phyloP scores from a whole-genome alignment of 2,888 invertebrate genomes.

The Apamea epomidion region DNA sequence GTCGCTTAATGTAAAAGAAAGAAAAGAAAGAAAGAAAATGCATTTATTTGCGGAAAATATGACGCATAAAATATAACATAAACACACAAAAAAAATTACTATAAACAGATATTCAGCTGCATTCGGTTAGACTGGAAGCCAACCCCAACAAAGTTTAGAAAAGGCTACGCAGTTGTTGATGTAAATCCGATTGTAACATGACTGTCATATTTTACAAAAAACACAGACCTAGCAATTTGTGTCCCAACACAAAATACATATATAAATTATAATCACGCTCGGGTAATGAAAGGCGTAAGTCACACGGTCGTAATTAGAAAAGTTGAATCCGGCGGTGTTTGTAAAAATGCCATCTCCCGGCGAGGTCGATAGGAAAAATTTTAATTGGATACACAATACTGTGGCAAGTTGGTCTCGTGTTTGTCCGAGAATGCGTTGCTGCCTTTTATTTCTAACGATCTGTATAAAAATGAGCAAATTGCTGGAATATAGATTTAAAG shows the following conservation, averaged over 20 bases:
- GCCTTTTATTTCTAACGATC: constrained; percentile 13
- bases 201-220: not conserved
- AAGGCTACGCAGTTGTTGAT: not conserved
- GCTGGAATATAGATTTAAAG: not conserved
- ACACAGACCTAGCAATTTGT: constrained; percentile 4
- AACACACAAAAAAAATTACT: no score
- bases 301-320: constrained; percentile 80
- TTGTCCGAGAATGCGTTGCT: constrained; percentile 20
- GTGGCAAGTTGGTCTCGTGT: constrained; percentile 51
- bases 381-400: constrained; percentile 82
- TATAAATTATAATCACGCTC: constrained; percentile 46
- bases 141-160: not conserved
- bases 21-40: no score
- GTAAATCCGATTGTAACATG: not conserved
- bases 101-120: not conserved
- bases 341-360: constrained; percentile 75
- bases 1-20: no score
- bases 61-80: no score
- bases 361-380: constrained; percentile 70
- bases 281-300: constrained; percentile 63
- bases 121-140: not conserved
- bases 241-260: constrained; percentile 24
- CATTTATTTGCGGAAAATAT: no score
- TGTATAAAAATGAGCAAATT: not conserved
- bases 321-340: constrained; percentile 72